Percentiles rank a stretch among this genome's conserved stretches.
phyloP scores from a whole-genome alignment of 2,888 invertebrate genomes.

The Willowsia nigromaculata region DNA sequence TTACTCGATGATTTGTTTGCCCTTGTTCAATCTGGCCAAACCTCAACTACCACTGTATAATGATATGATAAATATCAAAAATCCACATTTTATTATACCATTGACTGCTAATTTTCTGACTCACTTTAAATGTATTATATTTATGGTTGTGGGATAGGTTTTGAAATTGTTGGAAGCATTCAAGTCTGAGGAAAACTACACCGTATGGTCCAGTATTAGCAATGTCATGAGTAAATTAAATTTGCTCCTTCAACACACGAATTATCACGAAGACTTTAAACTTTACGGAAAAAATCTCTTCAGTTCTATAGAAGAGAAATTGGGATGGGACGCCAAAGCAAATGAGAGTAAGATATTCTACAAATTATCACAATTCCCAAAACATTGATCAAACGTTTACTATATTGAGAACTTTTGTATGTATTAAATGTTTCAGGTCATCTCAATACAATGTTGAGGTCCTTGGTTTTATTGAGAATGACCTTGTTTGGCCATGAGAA shows the following conservation, averaged over 20 bases:
- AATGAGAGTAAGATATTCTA: constrained; percentile 66
- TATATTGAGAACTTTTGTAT: background rate
- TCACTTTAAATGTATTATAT: constrained; percentile 75
- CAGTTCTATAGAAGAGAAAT: constrained; percentile 85
- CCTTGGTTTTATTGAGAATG: constrained; percentile 90
- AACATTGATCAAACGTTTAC: background rate
- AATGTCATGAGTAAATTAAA: constrained; percentile 89
- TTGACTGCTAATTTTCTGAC: background rate
- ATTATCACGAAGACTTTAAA: constrained; percentile 87
- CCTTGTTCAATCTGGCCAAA: constrained; percentile 92
- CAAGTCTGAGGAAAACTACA: constrained; percentile 92
- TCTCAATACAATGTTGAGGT: constrained; percentile 90
- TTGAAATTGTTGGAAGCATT: constrained; percentile 92
- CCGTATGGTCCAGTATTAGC: constrained; percentile 93
- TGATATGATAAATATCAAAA: background rate
- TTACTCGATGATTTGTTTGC: constrained; percentile 96
- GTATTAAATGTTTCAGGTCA: no score
- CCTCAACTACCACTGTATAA: constrained; percentile 85
- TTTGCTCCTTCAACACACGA: constrained; percentile 89
- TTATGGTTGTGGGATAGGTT: no score
- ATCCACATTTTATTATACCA: background rate
- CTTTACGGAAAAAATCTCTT: constrained; percentile 88
- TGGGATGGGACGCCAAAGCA: constrained; percentile 88
- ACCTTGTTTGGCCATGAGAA: constrained; percentile 90
- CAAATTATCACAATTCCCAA: no score